These are phyloP conservation scores for Aurelia aurita complex sp. Pacific DNA, from an alignment of 30 jellyfish, hydroid and myxozoan genomes.

Conservation along the genomic window DNA sequence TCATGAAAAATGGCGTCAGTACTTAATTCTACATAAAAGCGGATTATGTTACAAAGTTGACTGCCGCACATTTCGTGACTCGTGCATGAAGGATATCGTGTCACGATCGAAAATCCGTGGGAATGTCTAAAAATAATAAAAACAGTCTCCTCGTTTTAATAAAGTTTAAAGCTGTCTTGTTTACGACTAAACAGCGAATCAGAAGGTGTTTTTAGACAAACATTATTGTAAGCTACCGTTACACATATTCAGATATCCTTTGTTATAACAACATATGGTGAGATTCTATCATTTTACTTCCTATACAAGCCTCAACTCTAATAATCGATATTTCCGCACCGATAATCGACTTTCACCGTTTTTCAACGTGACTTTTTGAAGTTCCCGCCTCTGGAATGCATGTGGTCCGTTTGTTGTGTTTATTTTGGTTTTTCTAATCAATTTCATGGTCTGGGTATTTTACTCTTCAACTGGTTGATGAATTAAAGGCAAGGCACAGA, in stretches of 20 bases:
- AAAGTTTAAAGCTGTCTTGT: neutral
- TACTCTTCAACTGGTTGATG: conserved; percentile 40
- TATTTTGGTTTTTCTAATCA: conserved; percentile 28
- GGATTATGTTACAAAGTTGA: too few relatives aligned
- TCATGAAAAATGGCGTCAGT: too few relatives aligned
- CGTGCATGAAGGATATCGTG: conserved; percentile 2
- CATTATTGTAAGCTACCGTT: neutral
- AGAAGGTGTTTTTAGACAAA: neutral
- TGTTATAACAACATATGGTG: neutral
- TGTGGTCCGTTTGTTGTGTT: conserved; percentile 21
- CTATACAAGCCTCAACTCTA: conserved; percentile 9
- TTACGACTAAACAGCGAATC: neutral
- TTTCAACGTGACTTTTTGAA: conserved; percentile 45
- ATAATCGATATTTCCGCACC: conserved; percentile 57
- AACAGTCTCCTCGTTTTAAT: neutral
- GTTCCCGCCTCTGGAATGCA: conserved; percentile 51
- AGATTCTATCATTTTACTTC: neutral
- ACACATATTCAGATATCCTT: neutral
- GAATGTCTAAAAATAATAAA: neutral
- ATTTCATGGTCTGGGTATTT: conserved; percentile 47
- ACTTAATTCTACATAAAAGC: too few relatives aligned
- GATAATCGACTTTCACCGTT: conserved; percentile 19
- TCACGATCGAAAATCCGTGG: neutral
- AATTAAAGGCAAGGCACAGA: conserved; percentile 34
- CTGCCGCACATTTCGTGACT: neutral